Percentiles rank a stretch among this genome's conserved stretches.
Conservation (phyloP, 2,113 vertebrate genomes). For the Hyaena hyaena region DNA sequence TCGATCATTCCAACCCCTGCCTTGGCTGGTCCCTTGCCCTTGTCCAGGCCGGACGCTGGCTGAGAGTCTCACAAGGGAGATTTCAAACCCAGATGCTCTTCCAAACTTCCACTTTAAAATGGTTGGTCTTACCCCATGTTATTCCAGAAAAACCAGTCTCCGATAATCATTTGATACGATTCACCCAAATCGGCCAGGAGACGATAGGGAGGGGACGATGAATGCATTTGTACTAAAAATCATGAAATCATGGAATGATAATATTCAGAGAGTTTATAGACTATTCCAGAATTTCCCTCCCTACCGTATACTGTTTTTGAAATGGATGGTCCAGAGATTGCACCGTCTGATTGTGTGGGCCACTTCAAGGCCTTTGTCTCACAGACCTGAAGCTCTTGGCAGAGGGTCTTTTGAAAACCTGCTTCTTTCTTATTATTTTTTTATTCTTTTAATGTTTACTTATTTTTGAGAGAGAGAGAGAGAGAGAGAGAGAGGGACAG, state of each 20-base stretch:
- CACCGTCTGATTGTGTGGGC: not conserved
- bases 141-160: not conserved
- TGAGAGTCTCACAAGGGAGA: not conserved
- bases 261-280: constrained; percentile 31
- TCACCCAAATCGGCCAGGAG: not conserved
- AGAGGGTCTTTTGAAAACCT: constrained; percentile 48
- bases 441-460: too few species aligned
- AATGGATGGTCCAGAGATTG: constrained; percentile 23
- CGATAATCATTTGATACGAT: not conserved
- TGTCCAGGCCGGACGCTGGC: not conserved
- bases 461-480: too few species aligned
- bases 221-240: constrained; percentile 36
- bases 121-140: not conserved
- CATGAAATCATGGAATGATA: not conserved
- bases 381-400: not conserved
- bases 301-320: not conserved
- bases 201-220: not conserved
- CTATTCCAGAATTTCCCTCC: constrained; percentile 8
- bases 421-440: not conserved
- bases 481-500: too few species aligned
- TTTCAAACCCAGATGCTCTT: not conserved
- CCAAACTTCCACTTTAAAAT: constrained; percentile 21
- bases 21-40: not conserved
- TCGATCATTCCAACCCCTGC: not conserved
- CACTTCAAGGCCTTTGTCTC: not conserved